Base-by-base conservation (phyloP, 2,888 invertebrate genomes). In the Phoenoteleia sp. region DNA sequence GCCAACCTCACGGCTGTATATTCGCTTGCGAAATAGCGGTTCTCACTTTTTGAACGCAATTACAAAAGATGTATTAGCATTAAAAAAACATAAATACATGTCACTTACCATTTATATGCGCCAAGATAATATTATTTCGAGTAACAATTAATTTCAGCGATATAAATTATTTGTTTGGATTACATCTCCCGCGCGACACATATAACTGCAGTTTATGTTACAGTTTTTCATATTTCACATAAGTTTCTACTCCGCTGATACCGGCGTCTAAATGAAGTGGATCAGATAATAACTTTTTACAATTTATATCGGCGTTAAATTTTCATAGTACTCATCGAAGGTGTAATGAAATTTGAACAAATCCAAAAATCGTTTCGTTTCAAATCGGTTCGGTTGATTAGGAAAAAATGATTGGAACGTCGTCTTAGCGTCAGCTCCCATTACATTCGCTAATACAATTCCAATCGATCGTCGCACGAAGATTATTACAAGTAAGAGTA, bases 1-100 rank as follows among this genome's bases (percentile, higher is more conserved):
- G 90, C 89, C 90, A 91, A 89, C 90, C 89, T 88, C 88, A 88
- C 86, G 87, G 89, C 90, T 88, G 87, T 92, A 91, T 90, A 90
- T 91, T 92, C 87, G 87, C 88, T 87, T 86, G 77, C 86, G 77
- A 88, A 84, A 66, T 88, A 91, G 89, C 81, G 90, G 90, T 91
- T 91, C 89, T 91, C 90, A 87, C 83, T 86, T 87, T 71, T 83
- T 87, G 71, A 79, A 82, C 67, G 62, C 76, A 75, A 79, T 74
- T 74, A 77, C 72, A 71, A 77, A 56, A 85, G 62, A 71, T 69
- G 81, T 79, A 77, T 81, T 81, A 74, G 77, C 85, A 69, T 77
- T 81, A 67, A 85, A 85, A 81, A 76, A 81, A 27, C 85, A 79
- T 85, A 81, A 84, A 84, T 81, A 79, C 58, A 25, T 60, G 76